Conservation (phyloP, 2,797 vertebrate species). For the Balearica regulorum region DNA sequence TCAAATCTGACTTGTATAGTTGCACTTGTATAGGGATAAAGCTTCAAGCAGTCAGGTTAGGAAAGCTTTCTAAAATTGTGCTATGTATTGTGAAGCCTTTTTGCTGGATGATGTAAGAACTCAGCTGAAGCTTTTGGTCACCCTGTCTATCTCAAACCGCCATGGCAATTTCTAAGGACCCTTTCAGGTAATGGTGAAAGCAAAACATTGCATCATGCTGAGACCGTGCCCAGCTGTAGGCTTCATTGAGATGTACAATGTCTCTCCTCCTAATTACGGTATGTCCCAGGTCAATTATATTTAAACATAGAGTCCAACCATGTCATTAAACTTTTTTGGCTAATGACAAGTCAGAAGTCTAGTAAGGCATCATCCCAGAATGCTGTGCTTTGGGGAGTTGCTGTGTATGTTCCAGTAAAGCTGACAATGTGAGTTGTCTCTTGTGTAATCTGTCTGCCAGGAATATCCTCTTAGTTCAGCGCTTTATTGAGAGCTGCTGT, state of each 20-base stretch:
- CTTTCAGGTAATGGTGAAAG: slow-evolving; percentile 15
- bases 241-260: neutral
- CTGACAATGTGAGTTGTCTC: neutral
- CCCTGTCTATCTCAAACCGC: neutral
- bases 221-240: neutral
- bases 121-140: neutral
- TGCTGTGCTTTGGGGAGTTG: neutral
- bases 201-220: neutral
- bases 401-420: slow-evolving; percentile 20
- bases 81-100: neutral
- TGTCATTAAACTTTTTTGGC: slow-evolving; percentile 22
- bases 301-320: neutral
- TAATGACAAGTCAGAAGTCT: slow-evolving; percentile 20
- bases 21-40: neutral
- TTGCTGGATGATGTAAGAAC: neutral
- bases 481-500: neutral
- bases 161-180: neutral
- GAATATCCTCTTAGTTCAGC: neutral
- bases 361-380: neutral
- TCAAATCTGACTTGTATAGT: neutral
- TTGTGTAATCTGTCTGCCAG: slow-evolving; percentile 49
- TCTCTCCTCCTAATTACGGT: slow-evolving; percentile 26
- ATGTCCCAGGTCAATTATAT: neutral
- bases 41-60: neutral
- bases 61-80: neutral